Evolutionary conservation across 2,888 invertebrate genomes (phyloP).

Genomic region (Buathra laborator): DNA sequence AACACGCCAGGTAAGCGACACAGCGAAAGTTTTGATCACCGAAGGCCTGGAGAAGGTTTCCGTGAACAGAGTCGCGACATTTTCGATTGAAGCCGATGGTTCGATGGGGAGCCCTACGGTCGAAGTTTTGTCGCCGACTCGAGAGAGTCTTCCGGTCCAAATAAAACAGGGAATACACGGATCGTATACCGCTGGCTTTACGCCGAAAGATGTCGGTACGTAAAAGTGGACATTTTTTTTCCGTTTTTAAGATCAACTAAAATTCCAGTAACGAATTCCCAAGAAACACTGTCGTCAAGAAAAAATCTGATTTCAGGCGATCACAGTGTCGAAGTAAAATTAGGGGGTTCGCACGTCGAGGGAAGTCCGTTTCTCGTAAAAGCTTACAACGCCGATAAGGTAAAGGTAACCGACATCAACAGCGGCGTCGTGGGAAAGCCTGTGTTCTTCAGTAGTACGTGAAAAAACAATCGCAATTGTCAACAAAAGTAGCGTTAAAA

Average conservation of each 20-base stretch:
- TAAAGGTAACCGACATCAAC: slow-evolving; percentile 97
- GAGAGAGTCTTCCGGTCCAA: slow-evolving; percentile 90
- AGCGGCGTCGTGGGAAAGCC: slow-evolving; percentile 96
- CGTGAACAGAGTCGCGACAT: slow-evolving; percentile 93
- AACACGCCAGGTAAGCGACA: slow-evolving; percentile 80
- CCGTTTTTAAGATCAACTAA: not conserved
- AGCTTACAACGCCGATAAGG: slow-evolving; percentile 97
- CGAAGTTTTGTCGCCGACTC: slow-evolving; percentile 88
- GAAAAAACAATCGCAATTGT: slow-evolving; percentile 9
- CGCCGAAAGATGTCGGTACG: slow-evolving; percentile 94
- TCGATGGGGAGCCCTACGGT: slow-evolving; percentile 90
- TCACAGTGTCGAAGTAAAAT: slow-evolving; percentile 94
- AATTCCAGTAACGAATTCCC: not conserved
- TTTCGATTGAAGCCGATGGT: slow-evolving; percentile 94
- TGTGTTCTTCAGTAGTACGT: slow-evolving; percentile 96
- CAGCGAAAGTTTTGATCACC: slow-evolving; percentile 88
- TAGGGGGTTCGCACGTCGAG: slow-evolving; percentile 92
- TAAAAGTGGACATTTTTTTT: slow-evolving; percentile 29
- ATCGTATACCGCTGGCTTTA: slow-evolving; percentile 94
- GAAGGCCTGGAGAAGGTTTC: slow-evolving; percentile 96
- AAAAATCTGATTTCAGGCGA: slow-evolving; percentile 87
- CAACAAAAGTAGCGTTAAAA: not conserved
- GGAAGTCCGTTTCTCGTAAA: slow-evolving; percentile 98
- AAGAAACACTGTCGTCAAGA: not conserved
- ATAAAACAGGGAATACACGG: slow-evolving; percentile 93